phyloP scores from a whole-genome alignment of 1,140 invertebrate genomes.

The Scylla paramamosain region DNA sequence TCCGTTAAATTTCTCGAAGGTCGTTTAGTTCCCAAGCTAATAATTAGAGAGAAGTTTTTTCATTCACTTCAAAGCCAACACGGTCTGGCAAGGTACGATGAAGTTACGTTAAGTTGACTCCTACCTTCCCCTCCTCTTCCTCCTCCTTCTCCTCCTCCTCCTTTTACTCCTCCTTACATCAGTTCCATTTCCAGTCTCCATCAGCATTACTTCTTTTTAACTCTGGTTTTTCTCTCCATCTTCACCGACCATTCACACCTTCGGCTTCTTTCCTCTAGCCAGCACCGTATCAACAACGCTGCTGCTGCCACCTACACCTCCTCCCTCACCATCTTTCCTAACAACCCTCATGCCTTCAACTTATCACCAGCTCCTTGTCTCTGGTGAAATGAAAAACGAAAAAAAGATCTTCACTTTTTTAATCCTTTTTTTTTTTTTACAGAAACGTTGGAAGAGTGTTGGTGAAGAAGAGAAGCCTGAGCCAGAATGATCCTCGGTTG shows the following conservation, averaged over 20 bases:
- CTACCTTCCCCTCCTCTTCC: not conserved
- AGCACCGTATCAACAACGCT: not conserved
- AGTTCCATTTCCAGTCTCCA: too few relatives aligned
- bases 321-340: not conserved
- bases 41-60: slow-evolving; percentile 15
- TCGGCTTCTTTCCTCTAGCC: not conserved
- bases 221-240: not conserved
- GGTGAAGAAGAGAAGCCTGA: too few relatives aligned
- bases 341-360: too few relatives aligned
- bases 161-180: too few relatives aligned
- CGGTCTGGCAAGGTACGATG: not conserved
- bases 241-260: not conserved
- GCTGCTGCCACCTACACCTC: not conserved
- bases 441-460: too few relatives aligned
- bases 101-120: not conserved
- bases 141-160: not conserved
- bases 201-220: not conserved
- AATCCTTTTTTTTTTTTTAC: too few relatives aligned
- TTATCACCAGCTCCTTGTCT: too few relatives aligned
- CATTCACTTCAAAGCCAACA: not conserved
- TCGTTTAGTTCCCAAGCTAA: not conserved
- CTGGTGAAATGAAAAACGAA: too few relatives aligned
- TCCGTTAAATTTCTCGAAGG: not conserved
- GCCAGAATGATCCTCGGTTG: too few relatives aligned
- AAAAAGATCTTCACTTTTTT: too few relatives aligned